Conservation (phyloP, 2,113 vertebrate species). For the Anthoscopus minutus region DNA sequence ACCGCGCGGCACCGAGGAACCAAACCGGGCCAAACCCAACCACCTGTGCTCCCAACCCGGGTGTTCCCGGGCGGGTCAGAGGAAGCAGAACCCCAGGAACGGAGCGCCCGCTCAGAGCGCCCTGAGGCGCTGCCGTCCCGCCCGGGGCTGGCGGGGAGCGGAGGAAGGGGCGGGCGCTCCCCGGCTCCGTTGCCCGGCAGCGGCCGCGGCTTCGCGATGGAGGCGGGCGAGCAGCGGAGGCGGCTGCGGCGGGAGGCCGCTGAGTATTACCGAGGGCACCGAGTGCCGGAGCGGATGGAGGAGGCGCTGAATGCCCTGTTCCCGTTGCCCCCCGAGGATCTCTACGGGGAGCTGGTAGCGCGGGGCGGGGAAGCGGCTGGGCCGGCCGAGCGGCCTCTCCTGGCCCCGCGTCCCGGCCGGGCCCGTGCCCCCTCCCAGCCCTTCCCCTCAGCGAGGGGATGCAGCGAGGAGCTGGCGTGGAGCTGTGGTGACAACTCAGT, state of each 20-base stretch:
- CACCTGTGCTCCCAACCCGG: too few relatives aligned
- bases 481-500: accelerated
- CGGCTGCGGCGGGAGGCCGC: conserved; percentile 62
- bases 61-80: neutral
- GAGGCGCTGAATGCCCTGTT: conserved; percentile 72
- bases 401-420: neutral
- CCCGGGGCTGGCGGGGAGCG: too few relatives aligned
- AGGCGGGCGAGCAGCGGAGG: neutral
- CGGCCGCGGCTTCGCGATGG: neutral
- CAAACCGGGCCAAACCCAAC: neutral
- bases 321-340: conserved; percentile 63
- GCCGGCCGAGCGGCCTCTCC: neutral
- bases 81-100: neutral
- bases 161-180: neutral
- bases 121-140: accelerated
- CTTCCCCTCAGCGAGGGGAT: accelerated
- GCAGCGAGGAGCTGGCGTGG: accelerated
- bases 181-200: neutral
- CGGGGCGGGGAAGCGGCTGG: neutral
- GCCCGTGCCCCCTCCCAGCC: accelerated
- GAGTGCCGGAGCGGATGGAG: conserved; percentile 71
- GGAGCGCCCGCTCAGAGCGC: accelerated
- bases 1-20: neutral
- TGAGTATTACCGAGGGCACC: conserved; percentile 68
- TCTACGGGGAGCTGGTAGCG: conserved; percentile 80